Evolutionary conservation across 2,113 vertebrate species (phyloP), one percentile per base, ranked within the genome.

Genomic region (Triplophysa tibetana): DNA sequence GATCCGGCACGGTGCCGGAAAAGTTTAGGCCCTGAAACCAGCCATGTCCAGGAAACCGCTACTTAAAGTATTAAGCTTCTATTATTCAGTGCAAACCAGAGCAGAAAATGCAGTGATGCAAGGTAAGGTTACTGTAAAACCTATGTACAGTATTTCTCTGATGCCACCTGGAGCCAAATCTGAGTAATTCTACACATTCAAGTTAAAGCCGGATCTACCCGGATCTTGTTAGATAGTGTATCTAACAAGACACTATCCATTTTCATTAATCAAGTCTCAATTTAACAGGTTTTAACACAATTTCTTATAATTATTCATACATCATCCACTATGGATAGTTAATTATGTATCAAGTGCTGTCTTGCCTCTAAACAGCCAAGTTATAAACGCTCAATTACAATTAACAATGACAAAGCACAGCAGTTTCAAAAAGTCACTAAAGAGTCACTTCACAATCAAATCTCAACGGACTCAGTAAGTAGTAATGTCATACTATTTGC

Each of bases 81-180:
- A 12, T 45, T 45, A 45, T 45, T 2, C 10, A 45, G 11, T 45
- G 43, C 43, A 45, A 45, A 9, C 11, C 17, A n/a, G 24, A 4
- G 26, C 69, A 72, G 69, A 56, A 38, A 1, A 23, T 58, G 58
- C n/a, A 73, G 70, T 23, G 41, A 60, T 41, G 8, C 52, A 23
- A 10, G 17, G 69, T 56, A 13, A 73, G 70, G 70, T 17, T 16
- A 60, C 54, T 73, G 54, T 21, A 73, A 43, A 60, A 33, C 54
- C 33, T 43, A 62, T 13, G 62, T 52, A n/a, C 58, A 50, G 26
- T 68, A 75, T 41, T 29, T 54, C 73, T 76, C 56, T 81, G 60
- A 60, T 81, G 80, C 72, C 80, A 74, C 24, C 80, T 81, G 73
- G 54, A 70, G 80, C 56, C 66, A 70, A 38, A 48, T 16, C 12